These are phyloP conservation scores for Drosophila baimaii DNA, from an alignment of 1,140 invertebrate genomes.

Conservation along the genomic window DNA sequence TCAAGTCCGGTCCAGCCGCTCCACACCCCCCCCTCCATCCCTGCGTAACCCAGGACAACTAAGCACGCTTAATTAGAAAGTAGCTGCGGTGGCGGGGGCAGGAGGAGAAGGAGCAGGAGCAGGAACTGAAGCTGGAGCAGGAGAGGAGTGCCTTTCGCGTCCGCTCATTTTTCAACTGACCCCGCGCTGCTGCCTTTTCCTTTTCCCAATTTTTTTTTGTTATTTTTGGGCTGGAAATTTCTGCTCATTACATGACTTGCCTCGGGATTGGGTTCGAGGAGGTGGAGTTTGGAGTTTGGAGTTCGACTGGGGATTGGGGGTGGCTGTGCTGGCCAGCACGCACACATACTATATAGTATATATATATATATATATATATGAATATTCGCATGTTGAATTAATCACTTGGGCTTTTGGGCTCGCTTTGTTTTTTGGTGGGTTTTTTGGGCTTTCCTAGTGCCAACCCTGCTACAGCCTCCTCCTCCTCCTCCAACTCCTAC, in stretches of 20 bases:
- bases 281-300: no score
- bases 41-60: constrained; percentile 57
- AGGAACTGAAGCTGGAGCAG: no score
- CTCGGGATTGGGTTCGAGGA: not conserved
- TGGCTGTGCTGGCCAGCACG: constrained; percentile 16
- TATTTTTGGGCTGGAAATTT: constrained; percentile 32
- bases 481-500: not conserved
- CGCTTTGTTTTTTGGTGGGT: constrained; percentile 22
- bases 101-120: not conserved
- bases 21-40: not conserved
- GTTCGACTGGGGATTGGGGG: not conserved
- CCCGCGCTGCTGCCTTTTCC: constrained; percentile 4
- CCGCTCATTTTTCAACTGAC: constrained; percentile 75
- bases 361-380: constrained; percentile 53
- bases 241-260: constrained; percentile 55
- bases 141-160: constrained; percentile 28
- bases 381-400: constrained; percentile 77
- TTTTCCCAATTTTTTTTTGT: constrained; percentile 14
- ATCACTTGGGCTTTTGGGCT: constrained; percentile 75
- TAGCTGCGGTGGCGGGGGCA: constrained; percentile 56
- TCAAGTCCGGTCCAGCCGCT: no score
- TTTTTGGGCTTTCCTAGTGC: constrained; percentile 26
- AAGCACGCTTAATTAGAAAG: constrained; percentile 82
- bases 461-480: not conserved
- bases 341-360: constrained; percentile 16